Evolutionary conservation across 2,113 vertebrate species (phyloP), one percentile per base, ranked within the genome.

Genomic region (Eonycteris spelaea): DNA sequence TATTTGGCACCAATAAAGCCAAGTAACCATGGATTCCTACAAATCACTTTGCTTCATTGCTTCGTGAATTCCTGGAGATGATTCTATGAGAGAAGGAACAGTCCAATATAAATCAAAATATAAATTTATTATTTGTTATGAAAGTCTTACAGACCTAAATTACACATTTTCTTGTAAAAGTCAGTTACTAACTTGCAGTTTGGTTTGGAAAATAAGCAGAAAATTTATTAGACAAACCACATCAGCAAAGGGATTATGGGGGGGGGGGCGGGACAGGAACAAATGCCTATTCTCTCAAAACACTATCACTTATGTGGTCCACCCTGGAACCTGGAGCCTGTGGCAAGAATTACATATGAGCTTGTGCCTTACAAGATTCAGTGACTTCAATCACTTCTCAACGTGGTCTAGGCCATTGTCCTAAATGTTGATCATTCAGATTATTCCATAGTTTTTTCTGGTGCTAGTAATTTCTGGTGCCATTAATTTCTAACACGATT

Each of bases 201-300:
- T 55, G 15, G 18, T 53, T 75, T 93, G 21, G 18, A 79, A 21
- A 71, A 55, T 24, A 65, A 65, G 2, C 14, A 87, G 68, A 59
- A 80, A 40, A 3, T 40, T 63, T 70, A 63, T 15, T 11, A n/a
- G 26, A 53, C 4, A 79, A 51, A 82, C 1, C 15, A 9, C 3
- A 85, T 18, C 4, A 63, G 7, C 10, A 55, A 35, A 82, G 9
- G 21, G 14, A 55, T 35, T 48, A 30, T 1, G 33, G n/a, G 30
- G 13, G 48, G 3, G 14, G 3, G 3, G 40, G 40, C 40, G 40
- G 40, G 40, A 6, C n/a, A 26, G 7, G 0, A 38, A 10, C 14
- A 65, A 51, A 65, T 1, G 0, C 6, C 1, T 14, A 3, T 75
- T 55, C 1, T 5, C 30, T 33, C 0, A 1, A 79, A 70, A 61